Evolutionary conservation across 2,797 vertebrate species (phyloP), one percentile per base, ranked within the genome.

Genomic region (Cephalopachus bancanus): DNA sequence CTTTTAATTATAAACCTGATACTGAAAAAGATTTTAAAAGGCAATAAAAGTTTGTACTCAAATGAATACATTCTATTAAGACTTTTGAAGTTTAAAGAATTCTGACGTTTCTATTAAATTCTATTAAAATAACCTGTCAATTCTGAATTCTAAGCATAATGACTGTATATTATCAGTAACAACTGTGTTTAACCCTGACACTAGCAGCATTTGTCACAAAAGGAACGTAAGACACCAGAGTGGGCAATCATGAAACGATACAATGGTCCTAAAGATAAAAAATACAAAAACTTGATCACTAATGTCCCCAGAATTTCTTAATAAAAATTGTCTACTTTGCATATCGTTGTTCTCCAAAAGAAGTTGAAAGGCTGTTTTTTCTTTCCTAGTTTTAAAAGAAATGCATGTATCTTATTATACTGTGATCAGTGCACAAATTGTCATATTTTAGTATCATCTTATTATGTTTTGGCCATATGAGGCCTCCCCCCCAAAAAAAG

Each of bases 71-170:
- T 11, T 85, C 89, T 26, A 72, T 28, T 92, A 74, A 55, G 44
- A 97, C 49, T 88, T 91, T 49, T 86, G 28, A 92, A 90, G 90
- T 88, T 75, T 89, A 96, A 95, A 53, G 19, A 94, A 85, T 80
- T 93, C 53, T 90, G 51, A 95, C 92, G 60, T 55, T 92, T 57
- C 30, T 74, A 76, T 87, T 92, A 89, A 94, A 84, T 93, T 88
- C 44, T 89, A 93, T 71, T 85, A 74, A 78, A 89, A 83, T 26
- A 22, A 75, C 14, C 55, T 84, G 5, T 51, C 49, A 94, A 79
- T 92, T 94, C 76, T 80, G 10, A 93, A 95, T 71, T 95, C 76
- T 84, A 90, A 94, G 67, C 24, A 89, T 72, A 89, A 85, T 84
- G 75, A 76, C 1, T 75, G 5, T 59, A 60, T 81, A 74, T 59